Percentiles rank a stretch among this genome's conserved stretches.
These are phyloP conservation scores for Enteromius radiatus DNA, from an alignment of 2,797 vertebrate species.

Conservation along the genomic window DNA sequence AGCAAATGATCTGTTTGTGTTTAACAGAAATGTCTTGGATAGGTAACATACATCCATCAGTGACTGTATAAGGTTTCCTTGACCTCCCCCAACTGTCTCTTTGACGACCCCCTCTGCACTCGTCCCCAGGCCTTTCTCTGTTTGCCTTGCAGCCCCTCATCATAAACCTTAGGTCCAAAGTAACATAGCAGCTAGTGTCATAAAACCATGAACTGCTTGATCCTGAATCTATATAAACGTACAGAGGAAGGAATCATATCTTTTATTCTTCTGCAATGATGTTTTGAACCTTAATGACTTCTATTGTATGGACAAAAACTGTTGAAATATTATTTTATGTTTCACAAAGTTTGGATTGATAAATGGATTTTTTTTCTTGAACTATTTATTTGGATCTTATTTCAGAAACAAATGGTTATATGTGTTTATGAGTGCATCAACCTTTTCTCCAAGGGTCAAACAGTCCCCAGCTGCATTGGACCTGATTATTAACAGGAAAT, in stretches of 20 bases:
- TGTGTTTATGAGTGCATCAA: slow-evolving; percentile 28
- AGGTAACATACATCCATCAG: slow-evolving; percentile 21
- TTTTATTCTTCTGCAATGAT: slow-evolving; percentile 13
- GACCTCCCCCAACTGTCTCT: slow-evolving; percentile 30
- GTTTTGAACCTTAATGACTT: background rate
- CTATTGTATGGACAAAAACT: background rate
- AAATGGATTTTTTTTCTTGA: background rate
- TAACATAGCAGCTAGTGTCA: slow-evolving; percentile 29
- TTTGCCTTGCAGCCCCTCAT: slow-evolving; percentile 43
- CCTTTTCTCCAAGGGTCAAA: slow-evolving; percentile 13
- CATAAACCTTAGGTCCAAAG: slow-evolving; percentile 49
- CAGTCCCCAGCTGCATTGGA: background rate
- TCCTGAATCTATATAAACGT: background rate
- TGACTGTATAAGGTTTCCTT: background rate
- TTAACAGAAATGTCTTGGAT: slow-evolving; percentile 12
- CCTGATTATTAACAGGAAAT: slow-evolving; percentile 39
- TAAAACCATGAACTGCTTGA: slow-evolving; percentile 38
- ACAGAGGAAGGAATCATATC: slow-evolving; percentile 3
- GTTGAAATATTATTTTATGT: background rate
- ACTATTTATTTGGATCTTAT: background rate
- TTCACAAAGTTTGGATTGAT: background rate
- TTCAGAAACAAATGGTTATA: slow-evolving; percentile 23
- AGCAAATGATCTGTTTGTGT: background rate
- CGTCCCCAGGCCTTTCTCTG: slow-evolving; percentile 28
- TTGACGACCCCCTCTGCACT: slow-evolving; percentile 26